phyloP scores from a whole-genome alignment of 2,888 invertebrate genomes.

The Napeogenes inachia region DNA sequence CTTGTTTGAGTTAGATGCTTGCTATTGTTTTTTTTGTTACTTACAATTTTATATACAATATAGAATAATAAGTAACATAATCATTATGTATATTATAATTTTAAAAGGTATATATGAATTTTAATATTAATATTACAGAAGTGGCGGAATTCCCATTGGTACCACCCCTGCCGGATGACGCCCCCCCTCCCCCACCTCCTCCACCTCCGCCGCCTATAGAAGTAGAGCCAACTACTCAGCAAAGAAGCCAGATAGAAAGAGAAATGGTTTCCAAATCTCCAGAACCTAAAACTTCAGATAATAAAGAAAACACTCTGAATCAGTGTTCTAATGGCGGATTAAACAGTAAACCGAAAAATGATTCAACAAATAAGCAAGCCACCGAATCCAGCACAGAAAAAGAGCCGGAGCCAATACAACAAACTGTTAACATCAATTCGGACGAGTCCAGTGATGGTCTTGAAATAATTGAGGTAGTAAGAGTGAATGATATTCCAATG shows the following conservation, averaged over 20 bases:
- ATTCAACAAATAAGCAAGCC: background rate
- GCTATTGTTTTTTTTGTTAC: too few species aligned
- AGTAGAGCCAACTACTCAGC: slow-evolving; percentile 22
- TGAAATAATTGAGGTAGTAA: slow-evolving; percentile 46
- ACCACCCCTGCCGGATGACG: slow-evolving; percentile 68
- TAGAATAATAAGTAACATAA: too few species aligned
- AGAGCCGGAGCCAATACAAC: slow-evolving; percentile 13
- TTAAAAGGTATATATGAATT: background rate
- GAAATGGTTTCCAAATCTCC: background rate
- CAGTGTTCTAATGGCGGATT: background rate
- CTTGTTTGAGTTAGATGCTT: too few species aligned
- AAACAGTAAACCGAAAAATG: slow-evolving; percentile 3
- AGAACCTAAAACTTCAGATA: slow-evolving; percentile 13
- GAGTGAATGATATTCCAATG: slow-evolving; percentile 53
- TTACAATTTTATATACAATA: too few species aligned
- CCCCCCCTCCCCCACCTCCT: slow-evolving; percentile 52
- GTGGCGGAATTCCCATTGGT: slow-evolving; percentile 57
- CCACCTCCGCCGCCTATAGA: slow-evolving; percentile 36
- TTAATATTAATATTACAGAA: slow-evolving; percentile 40
- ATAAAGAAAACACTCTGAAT: slow-evolving; percentile 1
- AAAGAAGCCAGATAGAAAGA: slow-evolving; percentile 11
- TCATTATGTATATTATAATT: background rate
- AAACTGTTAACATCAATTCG: slow-evolving; percentile 23
- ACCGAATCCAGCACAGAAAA: slow-evolving; percentile 1
- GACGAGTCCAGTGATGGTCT: slow-evolving; percentile 30